Evolutionary conservation across 2,888 invertebrate genomes (phyloP).

Genomic region (Tholera decimalis): DNA sequence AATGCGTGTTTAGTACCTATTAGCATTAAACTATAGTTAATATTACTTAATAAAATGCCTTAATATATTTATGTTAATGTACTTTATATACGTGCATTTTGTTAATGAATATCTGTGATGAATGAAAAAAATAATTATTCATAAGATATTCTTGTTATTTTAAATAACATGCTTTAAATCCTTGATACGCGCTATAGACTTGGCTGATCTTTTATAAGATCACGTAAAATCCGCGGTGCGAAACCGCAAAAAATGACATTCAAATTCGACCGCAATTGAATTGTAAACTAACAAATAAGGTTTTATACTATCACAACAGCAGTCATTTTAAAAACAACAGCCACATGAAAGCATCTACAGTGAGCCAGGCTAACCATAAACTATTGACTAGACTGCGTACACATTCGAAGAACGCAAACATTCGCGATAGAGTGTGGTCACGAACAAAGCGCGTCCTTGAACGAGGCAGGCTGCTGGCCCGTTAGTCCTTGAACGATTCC

Average conservation of each 20-base stretch:
- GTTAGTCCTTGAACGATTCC: constrained; percentile 52
- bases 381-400: constrained; percentile 38
- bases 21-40: too few relatives aligned
- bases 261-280: background rate
- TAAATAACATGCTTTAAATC: too few relatives aligned
- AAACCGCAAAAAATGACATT: too few relatives aligned
- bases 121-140: too few relatives aligned
- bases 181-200: too few relatives aligned
- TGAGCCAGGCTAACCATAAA: background rate
- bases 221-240: background rate
- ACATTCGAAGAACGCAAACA: constrained; percentile 52
- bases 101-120: too few relatives aligned
- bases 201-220: too few relatives aligned
- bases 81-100: too few relatives aligned
- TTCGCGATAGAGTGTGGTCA: constrained; percentile 51
- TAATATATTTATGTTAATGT: too few relatives aligned
- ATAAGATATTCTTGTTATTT: too few relatives aligned
- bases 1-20: too few relatives aligned
- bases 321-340: constrained; percentile 2
- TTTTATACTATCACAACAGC: background rate
- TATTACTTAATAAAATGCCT: too few relatives aligned
- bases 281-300: background rate
- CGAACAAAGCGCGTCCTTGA: constrained; percentile 52
- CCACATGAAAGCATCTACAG: background rate
- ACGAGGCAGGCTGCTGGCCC: constrained; percentile 10